Conservation (phyloP, 2,113 vertebrate species). For the Xenopus laevis region DNA sequence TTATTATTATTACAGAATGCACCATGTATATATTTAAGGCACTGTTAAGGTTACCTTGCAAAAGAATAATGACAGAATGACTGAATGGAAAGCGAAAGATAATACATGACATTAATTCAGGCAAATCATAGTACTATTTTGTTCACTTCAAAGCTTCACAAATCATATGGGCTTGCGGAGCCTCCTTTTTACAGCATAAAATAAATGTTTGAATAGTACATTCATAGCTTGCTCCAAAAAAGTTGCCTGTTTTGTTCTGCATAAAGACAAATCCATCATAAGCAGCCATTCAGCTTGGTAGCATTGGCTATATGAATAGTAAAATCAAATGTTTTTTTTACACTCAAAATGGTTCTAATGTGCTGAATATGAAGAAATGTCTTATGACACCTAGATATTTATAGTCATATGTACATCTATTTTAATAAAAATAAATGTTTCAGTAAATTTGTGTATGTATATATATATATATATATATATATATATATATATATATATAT, state of each 20-base stretch:
- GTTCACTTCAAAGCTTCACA: conserved; percentile 9
- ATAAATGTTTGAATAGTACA: conserved; percentile 36
- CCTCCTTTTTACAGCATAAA: conserved; percentile 25
- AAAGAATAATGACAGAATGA: neutral
- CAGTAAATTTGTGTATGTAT: no score
- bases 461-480: no score
- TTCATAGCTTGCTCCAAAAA: conserved; percentile 46
- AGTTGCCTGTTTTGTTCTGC: conserved; percentile 41
- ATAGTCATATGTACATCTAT: no score
- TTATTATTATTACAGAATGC: no score
- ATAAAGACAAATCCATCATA: conserved; percentile 47
- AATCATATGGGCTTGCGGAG: conserved; percentile 9
- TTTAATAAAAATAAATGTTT: no score
- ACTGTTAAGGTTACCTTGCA: no score
- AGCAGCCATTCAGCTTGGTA: conserved; percentile 49
- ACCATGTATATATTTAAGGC: no score
- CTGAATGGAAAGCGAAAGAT: conserved; percentile 6
- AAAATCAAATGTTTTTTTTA: no score
- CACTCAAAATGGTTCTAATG: no score
- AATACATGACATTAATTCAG: neutral
- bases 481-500: no score
- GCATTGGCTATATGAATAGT: neutral
- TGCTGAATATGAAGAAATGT: no score
- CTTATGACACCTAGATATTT: no score
- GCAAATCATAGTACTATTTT: conserved; percentile 4